These are phyloP conservation scores for Galleria mellonella DNA, from an alignment of 1,140 invertebrate species.

Conservation along the genomic window DNA sequence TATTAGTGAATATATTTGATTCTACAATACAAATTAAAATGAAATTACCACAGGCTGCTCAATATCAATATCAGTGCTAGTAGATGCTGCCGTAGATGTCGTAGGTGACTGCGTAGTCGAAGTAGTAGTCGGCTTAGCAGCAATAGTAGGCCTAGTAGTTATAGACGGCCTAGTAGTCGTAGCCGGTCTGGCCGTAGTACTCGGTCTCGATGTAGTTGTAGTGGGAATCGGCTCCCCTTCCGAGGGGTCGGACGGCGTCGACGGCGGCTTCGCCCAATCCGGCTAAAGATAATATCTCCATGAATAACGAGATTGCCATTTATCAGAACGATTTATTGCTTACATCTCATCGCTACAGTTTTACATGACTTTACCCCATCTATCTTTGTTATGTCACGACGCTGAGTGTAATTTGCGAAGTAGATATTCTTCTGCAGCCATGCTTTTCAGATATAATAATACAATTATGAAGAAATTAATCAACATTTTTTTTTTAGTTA, in stretches of 20 bases:
- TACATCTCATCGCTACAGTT: no score
- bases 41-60: constrained; percentile 42
- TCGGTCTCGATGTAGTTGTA: no score
- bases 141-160: constrained; percentile 15
- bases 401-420: no score
- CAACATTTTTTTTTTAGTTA: no score
- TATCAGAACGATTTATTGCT: constrained; percentile 3
- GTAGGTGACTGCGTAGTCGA: not conserved
- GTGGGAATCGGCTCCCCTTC: constrained; percentile 50
- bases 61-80: constrained; percentile 9
- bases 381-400: no score
- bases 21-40: not conserved
- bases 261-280: constrained; percentile 81
- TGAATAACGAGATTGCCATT: no score
- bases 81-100: not conserved
- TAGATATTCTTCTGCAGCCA: no score
- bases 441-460: no score
- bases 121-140: not conserved
- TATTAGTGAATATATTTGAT: no score
- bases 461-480: no score
- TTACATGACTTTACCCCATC: no score
- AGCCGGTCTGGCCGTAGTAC: constrained; percentile 28
- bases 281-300: constrained; percentile 75
- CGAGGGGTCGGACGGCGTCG: constrained; percentile 70
- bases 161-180: constrained; percentile 16